Evolutionary conservation across 1,140 invertebrate species (phyloP).

Genomic region (Berghia stephanieae): DNA sequence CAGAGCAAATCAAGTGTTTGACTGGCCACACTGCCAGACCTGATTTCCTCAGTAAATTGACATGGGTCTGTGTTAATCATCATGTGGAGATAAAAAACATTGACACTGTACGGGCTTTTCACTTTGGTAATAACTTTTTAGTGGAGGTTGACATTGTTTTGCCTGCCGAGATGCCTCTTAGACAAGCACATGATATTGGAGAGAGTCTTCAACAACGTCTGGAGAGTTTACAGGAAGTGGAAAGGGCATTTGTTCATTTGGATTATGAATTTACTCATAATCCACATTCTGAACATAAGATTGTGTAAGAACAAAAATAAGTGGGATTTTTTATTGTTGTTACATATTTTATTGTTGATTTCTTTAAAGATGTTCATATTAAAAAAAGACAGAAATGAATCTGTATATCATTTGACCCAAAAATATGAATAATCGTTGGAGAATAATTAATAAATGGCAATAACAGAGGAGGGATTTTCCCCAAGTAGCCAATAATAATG

Average conservation of each 20-base stretch:
- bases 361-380: too few relatives aligned
- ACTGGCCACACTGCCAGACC: slow-evolving; percentile 62
- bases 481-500: too few relatives aligned
- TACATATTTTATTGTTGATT: too few relatives aligned
- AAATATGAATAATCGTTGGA: too few relatives aligned
- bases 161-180: slow-evolving; percentile 63
- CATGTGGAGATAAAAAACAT: slow-evolving; percentile 63
- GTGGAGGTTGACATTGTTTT: slow-evolving; percentile 66
- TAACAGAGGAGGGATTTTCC: too few relatives aligned
- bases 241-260: slow-evolving; percentile 69
- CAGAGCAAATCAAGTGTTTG: slow-evolving; percentile 62
- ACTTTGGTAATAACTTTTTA: slow-evolving; percentile 67
- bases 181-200: slow-evolving; percentile 67
- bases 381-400: too few relatives aligned
- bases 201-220: slow-evolving; percentile 67
- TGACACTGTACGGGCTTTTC: slow-evolving; percentile 69
- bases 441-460: too few relatives aligned
- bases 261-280: slow-evolving; percentile 67
- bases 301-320: too few relatives aligned
- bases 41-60: slow-evolving; percentile 62
- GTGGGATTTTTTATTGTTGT: too few relatives aligned
- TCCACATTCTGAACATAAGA: slow-evolving; percentile 60
- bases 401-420: too few relatives aligned
- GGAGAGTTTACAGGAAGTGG: slow-evolving; percentile 66
- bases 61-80: slow-evolving; percentile 65